A percentile compares a stretch with the other conserved stretches of the same genome.
phyloP scores from a whole-genome alignment of 2,888 invertebrate species.

The Amphimallon solstitiale region DNA sequence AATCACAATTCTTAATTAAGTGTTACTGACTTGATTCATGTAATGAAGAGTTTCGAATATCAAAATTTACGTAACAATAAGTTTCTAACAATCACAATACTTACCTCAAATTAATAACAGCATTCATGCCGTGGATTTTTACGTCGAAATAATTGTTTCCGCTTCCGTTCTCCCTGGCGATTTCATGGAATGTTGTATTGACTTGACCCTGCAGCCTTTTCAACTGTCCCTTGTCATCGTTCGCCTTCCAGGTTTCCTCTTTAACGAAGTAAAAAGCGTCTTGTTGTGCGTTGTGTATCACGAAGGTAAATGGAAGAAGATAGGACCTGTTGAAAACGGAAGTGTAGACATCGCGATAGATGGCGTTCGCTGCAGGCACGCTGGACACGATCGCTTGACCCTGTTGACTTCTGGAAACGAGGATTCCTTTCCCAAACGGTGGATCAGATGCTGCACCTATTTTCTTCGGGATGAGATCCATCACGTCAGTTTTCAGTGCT shows the following conservation, averaged over 20 bases:
- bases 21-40: no score
- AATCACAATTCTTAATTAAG: no score
- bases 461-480: conserved; percentile 77
- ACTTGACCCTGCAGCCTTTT: conserved; percentile 90
- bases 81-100: conserved; percentile 59
- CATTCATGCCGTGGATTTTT: conserved; percentile 89
- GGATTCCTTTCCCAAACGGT: conserved; percentile 87
- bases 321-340: conserved; percentile 91
- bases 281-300: conserved; percentile 88
- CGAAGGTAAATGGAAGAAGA: conserved; percentile 86
- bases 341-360: conserved; percentile 91
- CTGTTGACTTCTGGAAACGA: conserved; percentile 82
- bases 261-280: conserved; percentile 95
- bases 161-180: conserved; percentile 74
- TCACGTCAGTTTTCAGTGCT: conserved; percentile 81
- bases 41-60: no score
- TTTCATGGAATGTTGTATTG: conserved; percentile 91
- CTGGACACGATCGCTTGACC: conserved; percentile 86
- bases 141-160: conserved; percentile 84
- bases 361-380: conserved; percentile 89
- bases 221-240: conserved; percentile 87
- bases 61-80: no score
- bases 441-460: conserved; percentile 88
- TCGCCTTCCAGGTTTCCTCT: conserved; percentile 89
- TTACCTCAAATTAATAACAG: conserved; percentile 88